A percentile compares a stretch with the other conserved stretches of the same genome.
Evolutionary conservation across 1,140 invertebrate species (phyloP).

Genomic region (Apis cerana): DNA sequence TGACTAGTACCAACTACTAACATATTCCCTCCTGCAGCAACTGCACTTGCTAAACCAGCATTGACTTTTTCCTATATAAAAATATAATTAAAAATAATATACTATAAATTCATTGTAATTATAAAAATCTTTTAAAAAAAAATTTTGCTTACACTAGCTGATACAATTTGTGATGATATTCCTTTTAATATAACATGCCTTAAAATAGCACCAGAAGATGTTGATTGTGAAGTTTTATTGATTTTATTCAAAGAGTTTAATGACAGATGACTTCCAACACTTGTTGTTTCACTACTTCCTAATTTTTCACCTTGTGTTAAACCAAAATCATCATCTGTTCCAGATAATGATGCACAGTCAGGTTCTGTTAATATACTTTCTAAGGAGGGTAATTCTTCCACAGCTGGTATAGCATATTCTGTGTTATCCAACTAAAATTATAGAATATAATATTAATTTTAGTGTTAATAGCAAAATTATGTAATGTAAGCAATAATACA

Average conservation of each 20-base stretch:
- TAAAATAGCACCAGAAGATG: conserved; percentile 87
- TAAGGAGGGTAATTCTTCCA: conserved; percentile 89
- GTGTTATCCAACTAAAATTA: conserved; percentile 87
- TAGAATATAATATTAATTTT: conserved; percentile 31
- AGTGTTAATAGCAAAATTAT: not conserved
- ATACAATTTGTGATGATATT: conserved; percentile 92
- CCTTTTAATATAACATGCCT: conserved; percentile 91
- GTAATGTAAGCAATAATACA: not conserved
- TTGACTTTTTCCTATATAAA: conserved; percentile 90
- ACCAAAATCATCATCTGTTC: conserved; percentile 82
- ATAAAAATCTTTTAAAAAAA: conserved; percentile 25
- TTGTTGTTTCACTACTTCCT: conserved; percentile 76
- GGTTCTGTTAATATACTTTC: conserved; percentile 92
- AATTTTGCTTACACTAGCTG: conserved; percentile 85
- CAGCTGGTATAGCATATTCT: conserved; percentile 91
- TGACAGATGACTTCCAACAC: conserved; percentile 77
- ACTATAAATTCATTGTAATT: conserved; percentile 20
- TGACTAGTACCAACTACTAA: conserved; percentile 96
- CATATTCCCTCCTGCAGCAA: conserved; percentile 88
- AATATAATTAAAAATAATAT: conserved; percentile 20
- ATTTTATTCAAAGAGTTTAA: conserved; percentile 78
- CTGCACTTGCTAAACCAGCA: conserved; percentile 92
- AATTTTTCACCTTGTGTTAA: conserved; percentile 71
- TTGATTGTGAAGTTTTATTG: conserved; percentile 75
- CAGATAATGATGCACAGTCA: conserved; percentile 83